A percentile compares a stretch with the other conserved stretches of the same genome.
Conservation (phyloP, 2,113 vertebrate species). For the Caloenas nicobarica region DNA sequence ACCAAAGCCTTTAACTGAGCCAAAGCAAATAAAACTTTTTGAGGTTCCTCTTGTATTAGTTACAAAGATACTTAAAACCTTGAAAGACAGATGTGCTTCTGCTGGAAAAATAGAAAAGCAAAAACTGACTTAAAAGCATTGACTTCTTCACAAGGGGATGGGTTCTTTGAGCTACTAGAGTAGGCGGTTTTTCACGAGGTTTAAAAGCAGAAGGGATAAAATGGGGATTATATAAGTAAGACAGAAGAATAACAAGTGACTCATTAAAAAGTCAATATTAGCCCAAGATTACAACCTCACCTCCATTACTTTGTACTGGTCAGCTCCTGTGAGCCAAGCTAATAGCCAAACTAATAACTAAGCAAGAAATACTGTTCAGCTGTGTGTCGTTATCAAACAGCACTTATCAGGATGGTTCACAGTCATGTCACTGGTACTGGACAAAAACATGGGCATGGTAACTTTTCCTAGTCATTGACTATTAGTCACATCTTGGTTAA, state of each 20-base stretch:
- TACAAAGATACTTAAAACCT: constrained; percentile 40
- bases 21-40: constrained; percentile 44
- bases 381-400: neutral
- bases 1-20: constrained; percentile 23
- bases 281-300: neutral
- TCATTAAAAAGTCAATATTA: neutral
- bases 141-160: neutral
- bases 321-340: neutral
- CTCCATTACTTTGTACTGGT: neutral
- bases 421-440: neutral
- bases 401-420: neutral
- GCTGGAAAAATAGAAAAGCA: constrained; percentile 30
- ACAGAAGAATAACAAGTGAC: constrained; percentile 17
- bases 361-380: neutral
- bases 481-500: constrained; percentile 70
- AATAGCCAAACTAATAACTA: neutral
- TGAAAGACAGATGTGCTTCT: constrained; percentile 17
- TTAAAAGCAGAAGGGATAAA: constrained; percentile 14
- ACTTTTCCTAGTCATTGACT: constrained; percentile 52
- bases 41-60: neutral
- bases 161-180: neutral
- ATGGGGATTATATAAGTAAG: neutral
- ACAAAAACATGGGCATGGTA: neutral
- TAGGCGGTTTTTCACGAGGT: neutral
- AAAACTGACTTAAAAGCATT: neutral